Evolutionary conservation across 1,140 invertebrate species (phyloP), one percentile per base, ranked within the genome.

Genomic region (Ceratitis capitata): DNA sequence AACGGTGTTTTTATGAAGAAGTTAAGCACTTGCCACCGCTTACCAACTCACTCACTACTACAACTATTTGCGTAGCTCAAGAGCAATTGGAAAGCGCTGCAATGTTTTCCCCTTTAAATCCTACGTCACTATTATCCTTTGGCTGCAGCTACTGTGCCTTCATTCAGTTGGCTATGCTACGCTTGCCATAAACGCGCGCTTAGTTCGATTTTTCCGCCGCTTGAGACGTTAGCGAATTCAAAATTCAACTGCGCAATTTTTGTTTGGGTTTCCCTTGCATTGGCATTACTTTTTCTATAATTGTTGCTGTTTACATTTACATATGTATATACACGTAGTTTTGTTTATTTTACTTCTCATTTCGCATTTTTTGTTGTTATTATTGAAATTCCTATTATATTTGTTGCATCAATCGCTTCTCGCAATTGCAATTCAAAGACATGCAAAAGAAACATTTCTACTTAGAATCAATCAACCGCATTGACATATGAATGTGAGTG

Each of bases 181-280:
- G 64, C 64, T n/a, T 74, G 10, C 35, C 10, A n/a, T 26, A 61
- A n/a, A 19, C 69, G 39, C 69, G 69, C 39, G n/a, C 10, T 69
- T 35, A n/a, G 69, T 23, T 19, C 69, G 42, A 78, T 23, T 26
- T 19, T 9, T 78, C 69, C 69, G 69, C n/a, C 69, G 69, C 45
- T 39, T 47, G 69, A 45, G 32, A 39, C 69, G 69, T 23, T 78
- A 42, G 69, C 42, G 39, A 78, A 78, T 78, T 78, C 69, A 78
- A 78, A 78, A 45, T 78, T 78, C 69, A 78, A 78, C 69, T 78
- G 69, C 69, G 69, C n/a, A 78, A 78, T 45, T 45, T n/a, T 78
- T 23, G 19, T 78, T 78, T 45, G 39, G n/a, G 6, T 78, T 78
- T 78, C 69, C 39, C 45, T 78, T 78, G 69, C 45, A 39, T 64